Percentiles rank a stretch among this genome's conserved stretches.
Conservation (phyloP, 2,888 invertebrate genomes). For the Cosmopolites sordidus region DNA sequence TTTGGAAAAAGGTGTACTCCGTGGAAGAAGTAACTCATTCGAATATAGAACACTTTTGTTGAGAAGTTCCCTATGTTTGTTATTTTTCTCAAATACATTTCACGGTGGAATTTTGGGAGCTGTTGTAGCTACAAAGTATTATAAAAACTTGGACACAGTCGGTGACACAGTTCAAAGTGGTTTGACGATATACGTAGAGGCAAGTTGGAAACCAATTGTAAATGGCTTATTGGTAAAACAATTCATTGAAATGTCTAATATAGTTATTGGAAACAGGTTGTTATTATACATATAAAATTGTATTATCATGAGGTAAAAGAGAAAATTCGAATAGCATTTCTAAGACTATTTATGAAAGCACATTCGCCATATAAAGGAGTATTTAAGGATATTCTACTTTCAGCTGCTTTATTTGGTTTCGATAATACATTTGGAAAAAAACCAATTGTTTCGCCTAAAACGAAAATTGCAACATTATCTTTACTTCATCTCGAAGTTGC, state of each 20-base stretch:
- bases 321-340: not conserved
- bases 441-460: not conserved
- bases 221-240: not conserved
- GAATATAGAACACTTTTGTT: no score
- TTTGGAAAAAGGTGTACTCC: no score
- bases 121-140: not conserved
- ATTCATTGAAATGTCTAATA: not conserved
- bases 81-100: not conserved
- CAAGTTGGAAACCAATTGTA: not conserved
- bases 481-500: not conserved
- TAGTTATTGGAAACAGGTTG: not conserved
- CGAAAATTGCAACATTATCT: not conserved
- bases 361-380: not conserved
- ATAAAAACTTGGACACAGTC: not conserved
- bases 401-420: not conserved
- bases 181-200: no score
- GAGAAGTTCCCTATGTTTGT: no score
- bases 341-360: not conserved
- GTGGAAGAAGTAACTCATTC: no score
- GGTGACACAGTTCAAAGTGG: not conserved
- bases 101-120: not conserved
- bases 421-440: not conserved
- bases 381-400: not conserved
- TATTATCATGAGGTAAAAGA: conserved; percentile 1
- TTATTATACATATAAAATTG: not conserved